These are phyloP conservation scores for Ranitomeya imitator DNA, from an alignment of 2,113 vertebrate species.

Conservation along the genomic window DNA sequence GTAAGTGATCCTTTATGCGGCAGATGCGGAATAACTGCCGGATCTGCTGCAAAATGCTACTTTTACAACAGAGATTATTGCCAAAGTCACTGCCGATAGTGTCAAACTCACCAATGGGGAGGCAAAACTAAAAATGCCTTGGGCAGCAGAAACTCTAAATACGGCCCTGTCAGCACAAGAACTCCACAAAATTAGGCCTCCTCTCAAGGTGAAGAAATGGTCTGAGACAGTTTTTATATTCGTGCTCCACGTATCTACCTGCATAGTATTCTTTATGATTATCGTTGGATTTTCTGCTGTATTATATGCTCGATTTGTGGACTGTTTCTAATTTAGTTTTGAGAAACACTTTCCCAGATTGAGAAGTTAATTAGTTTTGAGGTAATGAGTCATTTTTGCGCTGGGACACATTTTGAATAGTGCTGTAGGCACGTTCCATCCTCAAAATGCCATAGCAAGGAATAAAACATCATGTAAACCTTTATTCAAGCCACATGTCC, in stretches of 20 bases:
- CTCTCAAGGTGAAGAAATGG: neutral
- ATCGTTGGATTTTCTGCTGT: neutral
- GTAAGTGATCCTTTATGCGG: no score
- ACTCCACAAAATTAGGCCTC: no score
- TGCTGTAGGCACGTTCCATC: slow-evolving; percentile 30
- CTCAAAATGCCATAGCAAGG: neutral
- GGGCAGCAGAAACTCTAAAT: no score
- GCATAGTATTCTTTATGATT: neutral
- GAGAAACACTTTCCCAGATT: slow-evolving; percentile 20
- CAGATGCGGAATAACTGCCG: no score
- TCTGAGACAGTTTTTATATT: neutral
- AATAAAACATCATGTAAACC: slow-evolving; percentile 17
- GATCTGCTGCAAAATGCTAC: no score
- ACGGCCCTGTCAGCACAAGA: no score
- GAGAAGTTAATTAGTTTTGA: slow-evolving; percentile 34
- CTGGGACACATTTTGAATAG: slow-evolving; percentile 23
- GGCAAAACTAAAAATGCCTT: no score
- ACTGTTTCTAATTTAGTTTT: slow-evolving; percentile 27
- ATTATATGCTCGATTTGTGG: neutral
- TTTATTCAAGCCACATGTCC: slow-evolving; percentile 48
- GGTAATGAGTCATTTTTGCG: slow-evolving; percentile 34
- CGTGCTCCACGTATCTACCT: neutral
- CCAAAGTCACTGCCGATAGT: no score
- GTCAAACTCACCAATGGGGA: no score
- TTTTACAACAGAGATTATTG: no score